phyloP scores from a whole-genome alignment of 2,888 invertebrate species.

The Drosophila mimetica region DNA sequence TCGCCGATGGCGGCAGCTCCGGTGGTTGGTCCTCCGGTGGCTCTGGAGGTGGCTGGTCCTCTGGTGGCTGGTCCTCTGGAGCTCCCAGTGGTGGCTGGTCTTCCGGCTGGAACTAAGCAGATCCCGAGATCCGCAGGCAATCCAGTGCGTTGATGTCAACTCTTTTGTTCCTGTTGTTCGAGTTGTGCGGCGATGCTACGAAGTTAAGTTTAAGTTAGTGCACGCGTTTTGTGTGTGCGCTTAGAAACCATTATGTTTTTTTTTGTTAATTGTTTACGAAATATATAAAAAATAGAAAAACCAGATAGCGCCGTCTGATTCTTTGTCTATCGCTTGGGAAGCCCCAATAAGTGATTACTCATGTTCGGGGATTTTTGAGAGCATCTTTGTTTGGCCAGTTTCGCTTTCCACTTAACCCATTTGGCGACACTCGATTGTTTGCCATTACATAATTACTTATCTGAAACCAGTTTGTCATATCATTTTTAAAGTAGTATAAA shows the following conservation, averaged over 20 bases:
- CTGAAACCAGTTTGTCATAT: neutral
- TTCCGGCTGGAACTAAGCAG: slow-evolving; percentile 15
- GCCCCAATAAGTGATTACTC: slow-evolving; percentile 2
- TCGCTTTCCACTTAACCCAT: slow-evolving; percentile 32
- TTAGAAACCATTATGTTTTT: slow-evolving; percentile 15
- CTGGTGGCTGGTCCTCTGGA: neutral
- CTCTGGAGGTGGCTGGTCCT: slow-evolving; percentile 21
- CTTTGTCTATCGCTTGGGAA: slow-evolving; percentile 13
- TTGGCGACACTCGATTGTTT: slow-evolving; percentile 4
- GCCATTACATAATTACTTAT: slow-evolving; percentile 9
- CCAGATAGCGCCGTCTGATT: neutral
- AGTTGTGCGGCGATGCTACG: slow-evolving; percentile 65
- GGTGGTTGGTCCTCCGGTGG: slow-evolving; percentile 39
- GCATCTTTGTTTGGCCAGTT: slow-evolving; percentile 16
- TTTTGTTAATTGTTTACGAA: slow-evolving; percentile 53
- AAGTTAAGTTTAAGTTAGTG: slow-evolving; percentile 46
- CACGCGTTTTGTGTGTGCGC: slow-evolving; percentile 33
- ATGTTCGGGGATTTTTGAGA: slow-evolving; percentile 29
- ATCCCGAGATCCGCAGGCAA: slow-evolving; percentile 26
- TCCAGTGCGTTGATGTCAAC: slow-evolving; percentile 35
- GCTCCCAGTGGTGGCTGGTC: no score
- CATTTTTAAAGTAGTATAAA: neutral
- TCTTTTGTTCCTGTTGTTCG: slow-evolving; percentile 67
- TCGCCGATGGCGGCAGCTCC: slow-evolving; percentile 22
- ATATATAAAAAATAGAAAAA: slow-evolving; percentile 35